Conservation (phyloP, 37 sponge, comb jelly and placozoan genomes). For the Hormiphora californensis region DNA sequence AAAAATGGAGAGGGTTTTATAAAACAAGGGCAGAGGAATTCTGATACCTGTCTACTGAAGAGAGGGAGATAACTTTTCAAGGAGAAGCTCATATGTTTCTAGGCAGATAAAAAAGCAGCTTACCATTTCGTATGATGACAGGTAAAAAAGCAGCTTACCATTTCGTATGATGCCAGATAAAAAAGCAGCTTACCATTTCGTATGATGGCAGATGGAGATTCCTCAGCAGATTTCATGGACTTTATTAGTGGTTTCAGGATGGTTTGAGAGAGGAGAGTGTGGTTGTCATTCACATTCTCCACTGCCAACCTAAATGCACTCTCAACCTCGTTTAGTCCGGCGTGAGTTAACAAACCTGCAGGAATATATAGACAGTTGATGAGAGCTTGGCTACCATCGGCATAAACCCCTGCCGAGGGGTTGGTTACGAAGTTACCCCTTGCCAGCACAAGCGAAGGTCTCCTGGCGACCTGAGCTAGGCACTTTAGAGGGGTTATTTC, state of each 20-base stretch:
- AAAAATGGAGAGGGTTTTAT: background rate
- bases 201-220: slow-evolving; percentile 36
- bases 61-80: background rate
- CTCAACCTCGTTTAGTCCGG: slow-evolving; percentile 11
- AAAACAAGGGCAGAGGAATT: background rate
- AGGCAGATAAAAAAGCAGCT: background rate
- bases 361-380: too few relatives aligned
- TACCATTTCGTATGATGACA: background rate
- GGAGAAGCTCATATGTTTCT: background rate
- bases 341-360: slow-evolving; percentile 31
- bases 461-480: too few relatives aligned
- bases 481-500: too few relatives aligned
- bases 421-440: too few relatives aligned
- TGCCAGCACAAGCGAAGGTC: too few relatives aligned
- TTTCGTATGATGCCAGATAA: background rate
- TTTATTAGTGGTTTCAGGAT: background rate
- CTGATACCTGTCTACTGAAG: background rate
- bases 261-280: background rate
- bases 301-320: background rate
- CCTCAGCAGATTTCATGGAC: slow-evolving; percentile 21
- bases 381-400: too few relatives aligned
- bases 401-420: too few relatives aligned
- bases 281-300: background rate
- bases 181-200: background rate
- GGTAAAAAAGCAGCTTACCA: background rate